A percentile compares a stretch with the other conserved stretches of the same genome.
Evolutionary conservation across 1,140 invertebrate genomes (phyloP).

Genomic region (Aphelinus atriplicis): DNA sequence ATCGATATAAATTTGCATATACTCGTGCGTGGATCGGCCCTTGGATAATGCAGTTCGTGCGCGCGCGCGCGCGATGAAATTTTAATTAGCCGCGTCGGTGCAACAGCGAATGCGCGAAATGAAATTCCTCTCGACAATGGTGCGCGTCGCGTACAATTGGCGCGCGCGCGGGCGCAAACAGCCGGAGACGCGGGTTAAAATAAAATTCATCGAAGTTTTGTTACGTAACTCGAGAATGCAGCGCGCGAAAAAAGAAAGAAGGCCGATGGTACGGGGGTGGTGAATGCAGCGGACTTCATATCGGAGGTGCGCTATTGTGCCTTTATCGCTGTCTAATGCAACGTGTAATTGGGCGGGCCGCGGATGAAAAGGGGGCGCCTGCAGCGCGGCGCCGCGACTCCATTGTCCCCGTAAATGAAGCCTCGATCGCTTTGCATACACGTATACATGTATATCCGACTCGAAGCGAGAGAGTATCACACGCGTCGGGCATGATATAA

Average conservation of each 20-base stretch:
- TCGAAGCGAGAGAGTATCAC: too few relatives aligned
- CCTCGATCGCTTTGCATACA: not conserved
- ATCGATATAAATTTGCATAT: conserved; percentile 14
- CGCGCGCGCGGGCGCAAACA: too few relatives aligned
- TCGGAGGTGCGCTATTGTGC: not conserved
- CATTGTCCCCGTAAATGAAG: conserved; percentile 19
- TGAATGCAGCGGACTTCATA: not conserved
- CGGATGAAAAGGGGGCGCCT: conserved; percentile 11
- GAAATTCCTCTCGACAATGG: conserved; percentile 16
- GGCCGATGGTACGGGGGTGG: not conserved
- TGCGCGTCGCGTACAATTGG: not conserved
- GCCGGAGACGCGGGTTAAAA: not conserved
- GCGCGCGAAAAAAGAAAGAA: not conserved
- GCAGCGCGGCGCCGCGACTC: not conserved
- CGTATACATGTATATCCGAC: not conserved
- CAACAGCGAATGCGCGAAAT: conserved; percentile 22
- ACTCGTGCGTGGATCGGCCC: too few relatives aligned
- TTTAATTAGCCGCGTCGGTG: conserved; percentile 20
- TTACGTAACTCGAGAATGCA: conserved; percentile 20
- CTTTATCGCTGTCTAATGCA: conserved; percentile 38
- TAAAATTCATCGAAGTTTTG: conserved; percentile 22
- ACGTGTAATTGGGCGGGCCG: conserved; percentile 32
- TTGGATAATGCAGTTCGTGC: too few relatives aligned
- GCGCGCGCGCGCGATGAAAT: not conserved
- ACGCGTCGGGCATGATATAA: not conserved